A percentile compares a stretch with the other conserved stretches of the same genome.
Evolutionary conservation across 2,888 invertebrate genomes (phyloP).

Genomic region (Cremastinae sp.): DNA sequence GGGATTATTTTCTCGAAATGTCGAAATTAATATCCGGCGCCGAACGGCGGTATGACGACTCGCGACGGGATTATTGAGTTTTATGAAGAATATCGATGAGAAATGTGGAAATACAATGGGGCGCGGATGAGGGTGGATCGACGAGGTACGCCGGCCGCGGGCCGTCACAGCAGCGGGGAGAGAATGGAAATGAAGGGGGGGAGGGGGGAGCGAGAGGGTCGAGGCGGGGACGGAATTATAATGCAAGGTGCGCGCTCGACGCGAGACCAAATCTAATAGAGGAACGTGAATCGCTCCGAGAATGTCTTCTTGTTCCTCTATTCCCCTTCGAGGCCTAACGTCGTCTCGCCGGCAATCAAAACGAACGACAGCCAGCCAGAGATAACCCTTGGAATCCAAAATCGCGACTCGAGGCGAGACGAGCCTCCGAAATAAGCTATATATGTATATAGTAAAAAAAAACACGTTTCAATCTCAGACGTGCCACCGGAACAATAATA

Average conservation of each 20-base stretch:
- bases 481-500: too few species aligned
- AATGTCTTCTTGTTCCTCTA: constrained; percentile 23
- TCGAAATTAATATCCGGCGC: constrained; percentile 28
- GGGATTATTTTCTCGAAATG: constrained; percentile 16
- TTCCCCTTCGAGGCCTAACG: too few species aligned
- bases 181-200: constrained; percentile 20
- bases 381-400: constrained; percentile 5
- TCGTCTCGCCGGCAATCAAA: constrained; percentile 30
- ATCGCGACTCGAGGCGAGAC: constrained; percentile 3
- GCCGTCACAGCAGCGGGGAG: not conserved
- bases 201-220: too few species aligned
- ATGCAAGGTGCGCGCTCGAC: constrained; percentile 29
- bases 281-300: constrained; percentile 28
- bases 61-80: constrained; percentile 21
- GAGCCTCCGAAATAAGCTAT: constrained; percentile 5
- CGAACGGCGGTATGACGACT: constrained; percentile 6
- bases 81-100: constrained; percentile 39
- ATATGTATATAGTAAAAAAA: too few species aligned
- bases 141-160: not conserved
- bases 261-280: constrained; percentile 39
- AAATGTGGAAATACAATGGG: too few species aligned
- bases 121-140: not conserved
- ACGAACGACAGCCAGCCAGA: constrained; percentile 3
- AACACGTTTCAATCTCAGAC: too few species aligned
- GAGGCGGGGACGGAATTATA: constrained; percentile 47